phyloP scores from a whole-genome alignment of 2,113 vertebrate genomes.

The Hemichromis elongatus region DNA sequence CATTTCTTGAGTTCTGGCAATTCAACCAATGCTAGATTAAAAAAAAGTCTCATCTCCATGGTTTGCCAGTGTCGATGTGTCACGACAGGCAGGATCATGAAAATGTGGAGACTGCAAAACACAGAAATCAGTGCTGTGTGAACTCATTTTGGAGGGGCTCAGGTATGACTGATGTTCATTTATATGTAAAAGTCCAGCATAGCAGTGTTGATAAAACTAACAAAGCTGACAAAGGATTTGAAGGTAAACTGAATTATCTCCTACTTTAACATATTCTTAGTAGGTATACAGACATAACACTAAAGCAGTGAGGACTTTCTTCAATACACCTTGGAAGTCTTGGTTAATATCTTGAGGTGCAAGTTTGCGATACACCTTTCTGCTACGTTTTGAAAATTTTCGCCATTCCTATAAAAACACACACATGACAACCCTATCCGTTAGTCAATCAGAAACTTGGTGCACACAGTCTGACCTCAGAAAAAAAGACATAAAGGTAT shows the following conservation, averaged over 20 bases:
- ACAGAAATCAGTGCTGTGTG: not conserved
- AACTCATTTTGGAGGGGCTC: not conserved
- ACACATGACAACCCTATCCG: accelerated
- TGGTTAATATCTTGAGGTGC: not conserved
- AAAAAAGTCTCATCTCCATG: not conserved
- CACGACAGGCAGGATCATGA: not conserved
- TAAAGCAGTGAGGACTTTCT: not conserved
- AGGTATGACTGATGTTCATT: not conserved
- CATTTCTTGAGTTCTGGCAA: not conserved
- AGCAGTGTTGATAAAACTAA: not conserved
- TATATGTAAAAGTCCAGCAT: not conserved
- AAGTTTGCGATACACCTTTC: not conserved
- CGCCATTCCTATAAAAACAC: not conserved
- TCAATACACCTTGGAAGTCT: not conserved
- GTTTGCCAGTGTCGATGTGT: not conserved
- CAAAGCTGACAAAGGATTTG: not conserved
- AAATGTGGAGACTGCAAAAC: not conserved
- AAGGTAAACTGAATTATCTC: not conserved
- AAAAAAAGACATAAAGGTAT: not conserved
- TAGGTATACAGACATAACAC: not conserved
- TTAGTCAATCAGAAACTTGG: not conserved
- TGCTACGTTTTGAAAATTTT: not conserved
- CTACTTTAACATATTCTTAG: not conserved
- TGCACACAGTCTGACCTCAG: not conserved
- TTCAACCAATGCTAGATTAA: not conserved